Evolutionary conservation across 2,888 invertebrate species (phyloP), one percentile per base, ranked within the genome.

Genomic region (Cerceris ruficornis): DNA sequence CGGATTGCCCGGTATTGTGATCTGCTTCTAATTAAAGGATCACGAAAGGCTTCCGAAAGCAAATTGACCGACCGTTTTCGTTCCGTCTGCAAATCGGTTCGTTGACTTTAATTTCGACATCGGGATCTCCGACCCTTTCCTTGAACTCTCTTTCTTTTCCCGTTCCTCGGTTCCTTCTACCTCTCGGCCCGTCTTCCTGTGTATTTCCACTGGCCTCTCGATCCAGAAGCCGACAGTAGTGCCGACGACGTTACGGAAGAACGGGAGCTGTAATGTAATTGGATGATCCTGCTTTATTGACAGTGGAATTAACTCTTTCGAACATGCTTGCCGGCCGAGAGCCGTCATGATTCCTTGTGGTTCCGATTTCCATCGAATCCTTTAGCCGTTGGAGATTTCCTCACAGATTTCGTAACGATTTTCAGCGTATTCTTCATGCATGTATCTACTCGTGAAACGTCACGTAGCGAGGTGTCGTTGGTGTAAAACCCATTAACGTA

Each of bases 221-320:
- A 80, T 81, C 73, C 73, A 62, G 71, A 75, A 78, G 75, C 69
- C 78, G 79, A 78, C 74, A 73, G 60, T 57, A 60, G 62, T 61
- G 50, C 55, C 75, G 71, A 60, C 80, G 84, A 77, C 73, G 75
- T 64, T 78, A 74, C 52, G 75, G 75, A 68, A 69, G 83, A 68
- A 68, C 84, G 79, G 28, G 28, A 28, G 28, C 28, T 28, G 28
- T 28, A 46, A 75, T 73, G 79, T 86, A 86, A 86, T 86, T 86
- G 86, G 84, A 86, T 77, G 84, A 81, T 82, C 80, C 80, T 80
- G 81, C 86, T 86, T 86, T 86, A 86, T 82, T 78, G 82, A 81
- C 84, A 80, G 68, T 81, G 81, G 86, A 86, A 86, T 86, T 86
- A 86, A 83, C 76, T 73, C 80, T 68, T 72, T 79, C 82, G 79